Evolutionary conservation across 23 tunicate genomes (phyloP), one percentile per base, ranked within the genome.

Genomic region (Styela clava): DNA sequence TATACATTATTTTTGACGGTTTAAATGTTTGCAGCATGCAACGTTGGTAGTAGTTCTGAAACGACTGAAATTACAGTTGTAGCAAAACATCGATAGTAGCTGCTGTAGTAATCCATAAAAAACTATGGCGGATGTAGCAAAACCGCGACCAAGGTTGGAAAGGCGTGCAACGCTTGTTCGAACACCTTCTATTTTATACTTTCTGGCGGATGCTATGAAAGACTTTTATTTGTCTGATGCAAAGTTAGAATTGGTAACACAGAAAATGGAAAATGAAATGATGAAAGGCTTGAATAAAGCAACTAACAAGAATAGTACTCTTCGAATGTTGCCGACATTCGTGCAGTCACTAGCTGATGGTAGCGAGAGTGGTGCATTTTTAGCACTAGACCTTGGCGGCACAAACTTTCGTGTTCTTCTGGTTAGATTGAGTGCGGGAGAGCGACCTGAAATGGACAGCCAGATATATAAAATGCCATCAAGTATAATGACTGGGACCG

Each of bases 401-500:
- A 77, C 81, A 3, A 77, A 77, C 31, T 77, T 77, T 19, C 70
- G 81, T 16, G 68, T 77, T 26, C 70, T 77, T 28, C 68, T 36
- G 23, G 30, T 77, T 29, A 61, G 5, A 29, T 29, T 77, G 71
- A 52, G 51, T 21, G 31, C 81, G n/a, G 51, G 51, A 12, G 68
- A 77, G 26, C 81, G 68, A 3, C 67, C 68, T n/a, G 81, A 52
- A 29, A 77, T 77, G 81, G 81, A 77, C 69, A 52, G 68, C 35
- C 81, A 77, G 68, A 77, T 77, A 3, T 77, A 52, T 77, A 52
- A 29, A 29, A 51, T 77, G 3, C 81, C 81, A 27, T 16, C 52
- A 77, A 23, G 30, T 5, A 12, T 52, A 44, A 77, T 77, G 81
- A 52, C 68, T 3, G 81, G 81, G 25, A 24, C 36, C 30, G 81